Evolutionary conservation across 2,797 vertebrate species (phyloP).

Genomic region (Spinus olivaceus): DNA sequence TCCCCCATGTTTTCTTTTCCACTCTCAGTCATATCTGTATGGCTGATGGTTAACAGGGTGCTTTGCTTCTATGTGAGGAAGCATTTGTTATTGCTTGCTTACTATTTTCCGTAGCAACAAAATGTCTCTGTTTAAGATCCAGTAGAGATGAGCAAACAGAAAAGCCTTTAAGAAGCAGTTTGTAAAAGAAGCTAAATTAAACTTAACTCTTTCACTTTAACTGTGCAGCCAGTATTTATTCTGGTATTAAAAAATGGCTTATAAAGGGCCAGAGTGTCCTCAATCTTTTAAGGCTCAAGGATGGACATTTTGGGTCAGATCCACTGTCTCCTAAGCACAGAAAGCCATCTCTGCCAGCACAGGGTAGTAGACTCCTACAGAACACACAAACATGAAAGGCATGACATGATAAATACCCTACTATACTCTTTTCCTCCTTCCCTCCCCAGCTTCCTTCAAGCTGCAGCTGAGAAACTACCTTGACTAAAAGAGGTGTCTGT

Average conservation of each 20-base stretch:
- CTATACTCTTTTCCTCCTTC: not conserved
- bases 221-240: not conserved
- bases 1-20: not conserved
- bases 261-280: not conserved
- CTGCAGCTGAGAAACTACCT: not conserved
- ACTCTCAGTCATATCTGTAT: conserved; percentile 14
- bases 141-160: conserved; percentile 44
- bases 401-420: not conserved
- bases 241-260: not conserved
- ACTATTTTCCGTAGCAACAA: conserved; percentile 53
- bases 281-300: not conserved
- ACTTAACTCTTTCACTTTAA: conserved; percentile 10
- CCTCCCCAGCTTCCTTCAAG: not conserved
- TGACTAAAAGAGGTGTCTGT: not conserved
- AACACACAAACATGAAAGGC: not conserved
- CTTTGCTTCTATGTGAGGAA: not conserved
- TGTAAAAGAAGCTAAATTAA: not conserved
- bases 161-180: conserved; percentile 24
- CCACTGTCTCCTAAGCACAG: not conserved
- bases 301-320: not conserved
- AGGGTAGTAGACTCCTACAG: not conserved
- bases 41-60: conserved; percentile 47
- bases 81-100: conserved; percentile 41
- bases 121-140: conserved; percentile 50
- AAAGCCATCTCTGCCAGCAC: not conserved